Conservation (phyloP, 2,888 invertebrate genomes). For the Hirtodrosophila alboralis region DNA sequence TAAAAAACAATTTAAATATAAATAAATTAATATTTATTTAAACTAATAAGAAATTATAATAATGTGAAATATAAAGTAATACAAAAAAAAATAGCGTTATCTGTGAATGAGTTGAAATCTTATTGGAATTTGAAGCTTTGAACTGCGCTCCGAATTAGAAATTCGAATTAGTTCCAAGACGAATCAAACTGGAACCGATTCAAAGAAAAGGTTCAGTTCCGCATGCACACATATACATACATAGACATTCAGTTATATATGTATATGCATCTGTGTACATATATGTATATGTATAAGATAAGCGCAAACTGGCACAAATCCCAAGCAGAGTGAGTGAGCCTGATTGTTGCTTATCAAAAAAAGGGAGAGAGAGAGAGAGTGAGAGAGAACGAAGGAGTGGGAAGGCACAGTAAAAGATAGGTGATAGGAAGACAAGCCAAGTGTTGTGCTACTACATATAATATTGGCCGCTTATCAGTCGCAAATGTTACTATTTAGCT, state of each 20-base stretch:
- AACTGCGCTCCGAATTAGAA: too few relatives aligned
- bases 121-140: too few relatives aligned
- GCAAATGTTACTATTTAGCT: slow-evolving; percentile 36
- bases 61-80: too few relatives aligned
- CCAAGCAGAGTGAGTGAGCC: slow-evolving; percentile 48
- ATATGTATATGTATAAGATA: slow-evolving; percentile 21
- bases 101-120: too few relatives aligned
- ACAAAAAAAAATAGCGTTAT: too few relatives aligned
- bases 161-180: too few relatives aligned
- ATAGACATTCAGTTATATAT: neutral
- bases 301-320: slow-evolving; percentile 54
- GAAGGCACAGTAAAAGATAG: slow-evolving; percentile 49
- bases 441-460: slow-evolving; percentile 30
- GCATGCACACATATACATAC: slow-evolving; percentile 3
- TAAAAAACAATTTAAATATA: too few relatives aligned
- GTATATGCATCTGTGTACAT: neutral
- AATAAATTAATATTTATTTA: too few relatives aligned
- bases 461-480: slow-evolving; percentile 47
- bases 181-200: neutral
- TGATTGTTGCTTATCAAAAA: slow-evolving; percentile 52
- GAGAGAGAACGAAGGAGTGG: neutral
- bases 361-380: neutral
- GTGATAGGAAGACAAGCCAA: slow-evolving; percentile 38
- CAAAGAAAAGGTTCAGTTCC: slow-evolving; percentile 21
- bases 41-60: too few relatives aligned